These are phyloP conservation scores for Phycodurus eques DNA, from an alignment of 2,113 vertebrate genomes.

Conservation along the genomic window DNA sequence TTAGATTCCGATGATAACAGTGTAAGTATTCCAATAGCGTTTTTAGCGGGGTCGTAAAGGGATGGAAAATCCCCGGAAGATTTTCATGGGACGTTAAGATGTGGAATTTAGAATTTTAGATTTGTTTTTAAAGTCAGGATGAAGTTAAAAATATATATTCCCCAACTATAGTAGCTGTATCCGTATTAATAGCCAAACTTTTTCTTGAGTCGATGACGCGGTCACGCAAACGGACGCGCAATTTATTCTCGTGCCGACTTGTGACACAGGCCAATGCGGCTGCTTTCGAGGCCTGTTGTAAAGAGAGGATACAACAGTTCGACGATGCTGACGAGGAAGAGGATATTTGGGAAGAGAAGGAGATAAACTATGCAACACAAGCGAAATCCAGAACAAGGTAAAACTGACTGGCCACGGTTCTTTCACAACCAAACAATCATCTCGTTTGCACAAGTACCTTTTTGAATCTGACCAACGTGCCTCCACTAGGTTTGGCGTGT, in stretches of 20 bases:
- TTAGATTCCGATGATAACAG: conserved; percentile 89
- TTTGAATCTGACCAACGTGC: neutral
- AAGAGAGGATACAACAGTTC: conserved; percentile 90
- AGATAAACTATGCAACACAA: conserved; percentile 83
- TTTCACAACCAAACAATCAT: neutral
- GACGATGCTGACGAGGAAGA: conserved; percentile 91
- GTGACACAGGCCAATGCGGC: conserved; percentile 82
- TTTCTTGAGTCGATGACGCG: neutral
- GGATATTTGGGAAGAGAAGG: conserved; percentile 95
- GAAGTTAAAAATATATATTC: no score
- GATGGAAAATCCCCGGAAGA: no score
- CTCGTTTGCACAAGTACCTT: neutral
- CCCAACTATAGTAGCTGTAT: no score
- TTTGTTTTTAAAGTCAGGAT: no score
- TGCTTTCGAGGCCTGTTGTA: conserved; percentile 93
- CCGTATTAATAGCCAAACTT: no score
- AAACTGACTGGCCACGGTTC: neutral
- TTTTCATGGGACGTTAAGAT: no score
- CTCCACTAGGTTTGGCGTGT: conserved; percentile 80
- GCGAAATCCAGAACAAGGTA: conserved; percentile 89
- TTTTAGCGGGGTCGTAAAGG: neutral
- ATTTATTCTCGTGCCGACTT: neutral
- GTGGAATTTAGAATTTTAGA: no score
- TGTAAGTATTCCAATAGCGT: conserved; percentile 74
- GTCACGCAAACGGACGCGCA: neutral